These are phyloP conservation scores for Neoascia interrupta DNA, from an alignment of 2,888 invertebrate species.

Conservation along the genomic window DNA sequence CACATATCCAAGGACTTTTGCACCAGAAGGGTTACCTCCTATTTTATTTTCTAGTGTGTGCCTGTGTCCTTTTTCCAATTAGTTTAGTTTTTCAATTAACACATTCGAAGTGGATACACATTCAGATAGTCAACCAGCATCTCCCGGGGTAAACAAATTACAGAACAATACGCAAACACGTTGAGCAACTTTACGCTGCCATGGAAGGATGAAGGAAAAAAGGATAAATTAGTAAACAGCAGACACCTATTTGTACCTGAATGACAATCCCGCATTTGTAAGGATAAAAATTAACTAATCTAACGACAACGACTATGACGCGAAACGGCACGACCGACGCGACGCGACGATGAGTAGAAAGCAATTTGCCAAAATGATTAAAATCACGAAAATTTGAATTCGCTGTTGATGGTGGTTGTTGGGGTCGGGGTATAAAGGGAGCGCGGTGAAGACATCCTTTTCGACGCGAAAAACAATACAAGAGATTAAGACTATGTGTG, in stretches of 20 bases:
- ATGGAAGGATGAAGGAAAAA: neutral
- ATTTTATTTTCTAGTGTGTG: neutral
- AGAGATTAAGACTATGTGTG: constrained; percentile 26
- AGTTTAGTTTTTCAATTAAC: constrained; percentile 64
- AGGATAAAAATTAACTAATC: constrained; percentile 67
- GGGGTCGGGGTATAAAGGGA: neutral
- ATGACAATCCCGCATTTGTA: constrained; percentile 65
- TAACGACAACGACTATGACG: constrained; percentile 35
- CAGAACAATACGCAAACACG: constrained; percentile 65
- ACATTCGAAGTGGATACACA: constrained; percentile 29
- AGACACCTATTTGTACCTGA: constrained; percentile 67
- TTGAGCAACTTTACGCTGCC: constrained; percentile 39
- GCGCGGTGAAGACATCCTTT: constrained; percentile 39
- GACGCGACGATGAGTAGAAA: constrained; percentile 56
- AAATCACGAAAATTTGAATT: constrained; percentile 67
- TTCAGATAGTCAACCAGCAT: constrained; percentile 39
- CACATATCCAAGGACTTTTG: constrained; percentile 2
- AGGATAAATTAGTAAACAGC: constrained; percentile 65
- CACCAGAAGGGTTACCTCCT: neutral
- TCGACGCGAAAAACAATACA: constrained; percentile 34
- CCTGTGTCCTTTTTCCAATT: constrained; percentile 53
- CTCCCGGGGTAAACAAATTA: constrained; percentile 52
- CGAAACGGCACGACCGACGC: neutral
- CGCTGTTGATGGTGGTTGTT: constrained; percentile 23
- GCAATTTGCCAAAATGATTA: constrained; percentile 69